These are phyloP conservation scores for Hippasteria phrygiana DNA, from an alignment of 53 echinoderm and acorn worm species.

Conservation along the genomic window DNA sequence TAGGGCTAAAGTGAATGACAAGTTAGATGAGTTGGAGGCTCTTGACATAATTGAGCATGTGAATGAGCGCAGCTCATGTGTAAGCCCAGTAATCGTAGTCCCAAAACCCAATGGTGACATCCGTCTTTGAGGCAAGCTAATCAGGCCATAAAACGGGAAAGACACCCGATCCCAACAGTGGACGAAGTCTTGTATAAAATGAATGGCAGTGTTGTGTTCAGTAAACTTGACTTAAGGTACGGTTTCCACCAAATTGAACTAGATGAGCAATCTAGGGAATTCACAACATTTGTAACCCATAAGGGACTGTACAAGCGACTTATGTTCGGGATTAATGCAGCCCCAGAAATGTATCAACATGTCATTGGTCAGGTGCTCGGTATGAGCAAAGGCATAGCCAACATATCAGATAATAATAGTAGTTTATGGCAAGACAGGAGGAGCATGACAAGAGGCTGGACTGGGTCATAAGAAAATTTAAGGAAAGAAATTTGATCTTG, in stretches of 20 bases:
- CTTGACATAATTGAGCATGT: slow-evolving; percentile 51
- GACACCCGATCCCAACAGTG: slow-evolving; percentile 72
- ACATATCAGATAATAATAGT: slow-evolving; percentile 77
- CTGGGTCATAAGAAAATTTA: slow-evolving; percentile 60
- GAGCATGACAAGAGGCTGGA: slow-evolving; percentile 74
- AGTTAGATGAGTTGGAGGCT: too few relatives aligned
- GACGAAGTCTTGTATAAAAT: slow-evolving; percentile 74
- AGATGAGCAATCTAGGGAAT: slow-evolving; percentile 42
- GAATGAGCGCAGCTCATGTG: slow-evolving; percentile 45
- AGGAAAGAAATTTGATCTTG: slow-evolving; percentile 66
- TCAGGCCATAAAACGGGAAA: slow-evolving; percentile 26
- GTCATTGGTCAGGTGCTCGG: slow-evolving; percentile 67
- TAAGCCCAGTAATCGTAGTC: slow-evolving; percentile 45
- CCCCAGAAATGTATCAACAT: slow-evolving; percentile 69
- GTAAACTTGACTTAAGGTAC: slow-evolving; percentile 69
- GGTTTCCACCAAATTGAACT: slow-evolving; percentile 51
- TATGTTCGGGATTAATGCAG: slow-evolving; percentile 57
- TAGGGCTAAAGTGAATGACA: too few relatives aligned
- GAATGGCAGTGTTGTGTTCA: slow-evolving; percentile 72
- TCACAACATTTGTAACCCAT: slow-evolving; percentile 59
- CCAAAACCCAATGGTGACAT: slow-evolving; percentile 49
- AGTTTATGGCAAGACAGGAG: slow-evolving; percentile 1
- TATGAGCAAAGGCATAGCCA: slow-evolving; percentile 66
- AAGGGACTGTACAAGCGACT: slow-evolving; percentile 65
- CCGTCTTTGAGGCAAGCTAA: slow-evolving; percentile 51